Conservation (phyloP, 92 coral and sea anemone species). For the Phenganax marumi region DNA sequence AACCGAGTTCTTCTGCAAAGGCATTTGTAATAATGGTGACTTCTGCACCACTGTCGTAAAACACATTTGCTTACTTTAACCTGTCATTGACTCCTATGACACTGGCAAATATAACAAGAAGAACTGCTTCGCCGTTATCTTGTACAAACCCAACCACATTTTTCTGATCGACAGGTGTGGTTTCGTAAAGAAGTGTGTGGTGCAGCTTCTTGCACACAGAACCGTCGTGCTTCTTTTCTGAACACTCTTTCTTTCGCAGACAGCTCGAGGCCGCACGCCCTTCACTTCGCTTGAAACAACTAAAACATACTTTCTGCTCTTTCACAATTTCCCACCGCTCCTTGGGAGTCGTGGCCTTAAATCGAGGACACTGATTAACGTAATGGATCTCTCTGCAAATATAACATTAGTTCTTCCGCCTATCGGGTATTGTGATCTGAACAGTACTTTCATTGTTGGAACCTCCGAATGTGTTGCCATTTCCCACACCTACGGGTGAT, state of each 20-base stretch:
- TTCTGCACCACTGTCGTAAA: conserved; percentile 66
- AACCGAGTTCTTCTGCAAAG: conserved; percentile 40
- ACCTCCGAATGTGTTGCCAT: conserved; percentile 25
- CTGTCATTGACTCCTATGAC: conserved; percentile 46
- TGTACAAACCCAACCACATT: conserved; percentile 23
- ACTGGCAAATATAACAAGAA: conserved; percentile 53
- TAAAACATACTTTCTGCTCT: conserved; percentile 55
- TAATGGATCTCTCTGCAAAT: conserved; percentile 52
- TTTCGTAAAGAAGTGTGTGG: conserved; percentile 41
- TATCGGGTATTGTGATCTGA: neutral
- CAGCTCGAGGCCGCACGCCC: conserved; percentile 45
- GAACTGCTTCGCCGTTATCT: conserved; percentile 49
- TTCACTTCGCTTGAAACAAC: conserved; percentile 55
- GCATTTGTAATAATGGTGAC: conserved; percentile 42
- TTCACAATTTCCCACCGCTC: conserved; percentile 61
- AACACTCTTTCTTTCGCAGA: conserved; percentile 48
- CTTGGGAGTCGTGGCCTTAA: conserved; percentile 33
- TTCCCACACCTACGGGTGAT: conserved; percentile 55
- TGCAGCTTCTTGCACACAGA: conserved; percentile 52
- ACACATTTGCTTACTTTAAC: conserved; percentile 46
- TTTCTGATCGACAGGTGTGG: neutral
- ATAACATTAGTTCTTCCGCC: conserved; percentile 39
- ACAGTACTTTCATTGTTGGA: neutral
- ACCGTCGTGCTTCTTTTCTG: conserved; percentile 35
- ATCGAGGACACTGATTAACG: conserved; percentile 50